Conservation (phyloP, 2,797 vertebrate genomes). For the Coreius guichenoti region DNA sequence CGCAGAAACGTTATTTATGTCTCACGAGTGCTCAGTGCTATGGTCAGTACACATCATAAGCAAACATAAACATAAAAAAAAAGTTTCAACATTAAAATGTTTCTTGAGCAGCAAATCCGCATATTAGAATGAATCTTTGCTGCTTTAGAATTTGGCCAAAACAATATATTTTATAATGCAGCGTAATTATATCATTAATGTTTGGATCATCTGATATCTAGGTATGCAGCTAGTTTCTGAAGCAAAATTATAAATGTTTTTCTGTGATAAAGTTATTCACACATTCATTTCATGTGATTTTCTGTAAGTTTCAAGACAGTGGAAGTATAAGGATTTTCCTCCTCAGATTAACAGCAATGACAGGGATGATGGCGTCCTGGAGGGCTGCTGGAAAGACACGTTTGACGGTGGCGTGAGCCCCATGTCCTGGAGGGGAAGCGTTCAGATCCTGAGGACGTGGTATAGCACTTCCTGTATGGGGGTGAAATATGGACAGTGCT, state of each 20-base stretch:
- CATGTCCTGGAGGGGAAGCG: slow-evolving; percentile 89
- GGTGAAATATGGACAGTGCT: slow-evolving; percentile 94
- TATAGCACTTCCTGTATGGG: slow-evolving; percentile 80
- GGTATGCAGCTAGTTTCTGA: not conserved
- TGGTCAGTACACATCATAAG: slow-evolving; percentile 79
- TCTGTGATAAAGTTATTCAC: not conserved
- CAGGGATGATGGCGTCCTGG: slow-evolving; percentile 84
- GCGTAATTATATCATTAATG: not conserved
- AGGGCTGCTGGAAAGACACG: slow-evolving; percentile 83
- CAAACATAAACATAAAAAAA: not conserved
- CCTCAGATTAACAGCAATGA: slow-evolving; percentile 92
- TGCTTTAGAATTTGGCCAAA: not conserved
- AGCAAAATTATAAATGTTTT: not conserved
- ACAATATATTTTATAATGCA: not conserved
- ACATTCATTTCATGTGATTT: not conserved
- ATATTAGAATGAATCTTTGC: not conserved
- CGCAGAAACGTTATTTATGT: slow-evolving; percentile 89
- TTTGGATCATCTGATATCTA: not conserved
- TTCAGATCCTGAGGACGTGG: slow-evolving; percentile 90
- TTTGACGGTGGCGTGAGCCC: slow-evolving; percentile 88
- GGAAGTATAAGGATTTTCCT: not conserved
- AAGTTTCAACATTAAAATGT: not conserved
- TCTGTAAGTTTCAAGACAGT: not conserved
- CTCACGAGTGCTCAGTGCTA: slow-evolving; percentile 89
- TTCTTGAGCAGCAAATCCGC: not conserved